A percentile compares a stretch with the other conserved stretches of the same genome.
Evolutionary conservation across 1,140 invertebrate genomes (phyloP).

Genomic region (Pectinophora gossypiella): DNA sequence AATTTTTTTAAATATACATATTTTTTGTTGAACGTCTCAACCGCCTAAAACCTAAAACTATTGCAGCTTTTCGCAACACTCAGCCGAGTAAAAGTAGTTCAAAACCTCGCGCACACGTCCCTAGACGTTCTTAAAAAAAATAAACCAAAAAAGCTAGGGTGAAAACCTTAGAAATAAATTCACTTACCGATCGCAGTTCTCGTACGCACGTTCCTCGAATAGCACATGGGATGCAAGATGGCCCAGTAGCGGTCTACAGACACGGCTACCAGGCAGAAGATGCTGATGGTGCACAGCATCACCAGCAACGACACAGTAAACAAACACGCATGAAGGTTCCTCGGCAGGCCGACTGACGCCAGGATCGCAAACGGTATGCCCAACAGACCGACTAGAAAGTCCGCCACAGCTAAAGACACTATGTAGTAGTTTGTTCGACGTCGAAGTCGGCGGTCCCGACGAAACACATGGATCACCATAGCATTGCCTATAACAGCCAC

Average conservation of each 20-base stretch:
- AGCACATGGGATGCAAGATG: slow-evolving; percentile 92
- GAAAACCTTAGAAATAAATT: neutral
- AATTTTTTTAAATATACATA: too few species aligned
- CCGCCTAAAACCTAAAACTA: too few species aligned
- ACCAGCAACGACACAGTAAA: slow-evolving; percentile 92
- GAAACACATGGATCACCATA: slow-evolving; percentile 90
- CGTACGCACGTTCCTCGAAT: slow-evolving; percentile 89
- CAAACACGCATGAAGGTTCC: slow-evolving; percentile 86
- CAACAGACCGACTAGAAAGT: slow-evolving; percentile 86
- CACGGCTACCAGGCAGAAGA: slow-evolving; percentile 93
- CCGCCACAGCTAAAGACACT: slow-evolving; percentile 89
- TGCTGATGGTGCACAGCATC: slow-evolving; percentile 93
- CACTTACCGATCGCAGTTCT: slow-evolving; percentile 89
- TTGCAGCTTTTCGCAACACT: too few species aligned
- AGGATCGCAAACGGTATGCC: slow-evolving; percentile 92
- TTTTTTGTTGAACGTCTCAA: too few species aligned
- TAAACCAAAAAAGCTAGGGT: too few species aligned
- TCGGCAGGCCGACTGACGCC: slow-evolving; percentile 80
- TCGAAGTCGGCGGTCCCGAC: slow-evolving; percentile 83
- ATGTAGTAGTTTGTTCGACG: slow-evolving; percentile 94
- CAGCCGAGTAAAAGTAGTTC: too few species aligned
- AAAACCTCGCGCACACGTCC: too few species aligned
- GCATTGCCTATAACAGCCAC: slow-evolving; percentile 89
- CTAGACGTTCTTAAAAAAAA: too few species aligned
- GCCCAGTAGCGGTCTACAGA: slow-evolving; percentile 95